These are phyloP conservation scores for Struthio camelus DNA, from an alignment of 2,113 vertebrate genomes.

Conservation along the genomic window DNA sequence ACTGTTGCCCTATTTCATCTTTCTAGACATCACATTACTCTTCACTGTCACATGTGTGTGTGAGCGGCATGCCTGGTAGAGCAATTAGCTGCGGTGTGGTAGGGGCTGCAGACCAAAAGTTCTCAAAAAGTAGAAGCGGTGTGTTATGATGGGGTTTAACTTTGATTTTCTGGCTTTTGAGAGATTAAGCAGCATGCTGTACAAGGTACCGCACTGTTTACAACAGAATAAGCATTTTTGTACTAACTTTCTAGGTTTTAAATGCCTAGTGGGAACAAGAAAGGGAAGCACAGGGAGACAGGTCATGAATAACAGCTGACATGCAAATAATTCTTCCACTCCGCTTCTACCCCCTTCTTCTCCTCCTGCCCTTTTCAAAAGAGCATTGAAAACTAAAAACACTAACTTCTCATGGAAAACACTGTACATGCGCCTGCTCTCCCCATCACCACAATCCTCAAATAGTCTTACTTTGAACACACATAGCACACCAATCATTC, in stretches of 20 bases:
- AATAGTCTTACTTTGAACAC: background rate
- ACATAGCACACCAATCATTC: background rate
- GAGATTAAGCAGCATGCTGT: background rate
- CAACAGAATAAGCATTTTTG: background rate
- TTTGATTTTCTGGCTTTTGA: background rate
- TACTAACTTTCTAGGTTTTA: background rate
- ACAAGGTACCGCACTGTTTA: background rate
- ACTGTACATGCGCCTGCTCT: background rate
- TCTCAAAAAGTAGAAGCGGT: background rate
- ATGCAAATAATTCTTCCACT: background rate
- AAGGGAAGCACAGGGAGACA: background rate
- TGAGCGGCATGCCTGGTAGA: rapidly evolving
- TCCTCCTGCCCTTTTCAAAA: background rate
- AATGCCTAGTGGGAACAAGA: background rate
- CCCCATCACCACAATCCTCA: background rate
- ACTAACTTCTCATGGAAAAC: background rate
- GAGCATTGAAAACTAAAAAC: background rate
- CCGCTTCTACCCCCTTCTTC: background rate
- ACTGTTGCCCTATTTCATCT: background rate
- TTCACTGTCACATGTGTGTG: background rate
- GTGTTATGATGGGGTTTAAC: background rate
- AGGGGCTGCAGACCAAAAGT: background rate
- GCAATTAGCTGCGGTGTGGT: background rate
- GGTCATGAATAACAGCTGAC: background rate
- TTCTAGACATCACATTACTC: background rate